A percentile compares a stretch with the other conserved stretches of the same genome.
These are phyloP conservation scores for Cariama cristata DNA, from an alignment of 2,113 vertebrate species.

Conservation along the genomic window DNA sequence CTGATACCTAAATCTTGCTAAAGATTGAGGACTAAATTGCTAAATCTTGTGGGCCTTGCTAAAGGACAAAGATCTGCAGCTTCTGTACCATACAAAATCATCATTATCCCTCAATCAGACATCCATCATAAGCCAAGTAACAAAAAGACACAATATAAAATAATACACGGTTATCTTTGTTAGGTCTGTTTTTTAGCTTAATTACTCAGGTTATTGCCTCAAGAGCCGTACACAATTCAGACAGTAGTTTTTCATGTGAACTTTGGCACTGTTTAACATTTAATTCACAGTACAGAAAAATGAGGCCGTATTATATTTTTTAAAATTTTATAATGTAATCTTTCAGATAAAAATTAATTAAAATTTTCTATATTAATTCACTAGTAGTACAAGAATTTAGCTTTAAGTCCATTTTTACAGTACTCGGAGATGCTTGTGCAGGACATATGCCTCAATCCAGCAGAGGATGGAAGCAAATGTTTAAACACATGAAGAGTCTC, in stretches of 20 bases:
- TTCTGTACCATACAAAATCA: background rate
- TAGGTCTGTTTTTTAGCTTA: background rate
- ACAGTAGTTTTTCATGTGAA: background rate
- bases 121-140: background rate
- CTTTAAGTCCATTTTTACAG: background rate
- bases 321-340: background rate
- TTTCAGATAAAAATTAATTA: background rate
- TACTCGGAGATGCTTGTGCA: background rate
- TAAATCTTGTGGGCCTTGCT: background rate
- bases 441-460: background rate
- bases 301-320: background rate
- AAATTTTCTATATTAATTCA: background rate
- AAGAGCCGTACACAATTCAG: background rate
- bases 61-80: background rate
- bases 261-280: background rate
- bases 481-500: background rate
- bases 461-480: background rate
- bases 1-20: background rate
- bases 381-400: background rate
- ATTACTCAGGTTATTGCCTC: background rate
- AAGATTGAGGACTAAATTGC: too few relatives aligned
- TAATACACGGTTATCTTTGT: background rate
- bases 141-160: background rate
- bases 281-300: background rate
- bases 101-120: background rate